Base-by-base conservation (phyloP, 2,888 invertebrate species). In the Tipula confusa region DNA sequence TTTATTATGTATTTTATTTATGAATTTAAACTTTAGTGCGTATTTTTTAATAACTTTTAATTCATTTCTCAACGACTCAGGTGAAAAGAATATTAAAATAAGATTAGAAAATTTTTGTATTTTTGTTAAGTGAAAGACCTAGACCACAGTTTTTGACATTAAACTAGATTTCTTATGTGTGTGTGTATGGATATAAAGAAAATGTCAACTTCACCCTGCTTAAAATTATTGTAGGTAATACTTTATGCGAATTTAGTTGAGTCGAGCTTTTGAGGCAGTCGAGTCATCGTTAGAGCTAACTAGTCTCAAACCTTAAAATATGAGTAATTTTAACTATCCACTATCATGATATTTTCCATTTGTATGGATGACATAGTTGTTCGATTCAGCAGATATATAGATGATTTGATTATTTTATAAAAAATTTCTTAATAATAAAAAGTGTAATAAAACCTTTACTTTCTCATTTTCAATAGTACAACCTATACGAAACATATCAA, bases 1-100 rank as follows among this genome's bases (percentile, higher is more conserved):
- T 64, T 64, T 90, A 91, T 91, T 86, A 18, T 81, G 1, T 64
- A 7, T 80, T 80, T 80, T n/a, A 80, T 80, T 29, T 80, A 13
- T 80, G 13, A 29, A 29, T 29, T 80, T 80, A 80, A 80, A 31
- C 80, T n/a, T n/a, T 31, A 24, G 7, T 24, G 3, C 1, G 9
- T 18, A 43, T 15, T 43, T 5, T 5, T n/a, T n/a, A n/a, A 64
- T n/a, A n/a, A 13, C n/a, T 29, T 80, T 80, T 80, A 80, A 80
- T 80, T 80, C 80, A 80, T 80, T 31, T 80, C 80, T 6, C n/a
- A n/a, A n/a, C n/a, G n/a, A n/a, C 2, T 13, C 18, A 80, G n/a
- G 9, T 1, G 18, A 64, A 64, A 64, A 15, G 7, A 43, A 64
- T 4, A n/a, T 43, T n/a, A 64, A 24, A 64, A 24, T 64, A 64